Percentiles rank a stretch among this genome's conserved stretches.
Conservation (phyloP, 2,888 invertebrate species). For the Plutella xylostella region DNA sequence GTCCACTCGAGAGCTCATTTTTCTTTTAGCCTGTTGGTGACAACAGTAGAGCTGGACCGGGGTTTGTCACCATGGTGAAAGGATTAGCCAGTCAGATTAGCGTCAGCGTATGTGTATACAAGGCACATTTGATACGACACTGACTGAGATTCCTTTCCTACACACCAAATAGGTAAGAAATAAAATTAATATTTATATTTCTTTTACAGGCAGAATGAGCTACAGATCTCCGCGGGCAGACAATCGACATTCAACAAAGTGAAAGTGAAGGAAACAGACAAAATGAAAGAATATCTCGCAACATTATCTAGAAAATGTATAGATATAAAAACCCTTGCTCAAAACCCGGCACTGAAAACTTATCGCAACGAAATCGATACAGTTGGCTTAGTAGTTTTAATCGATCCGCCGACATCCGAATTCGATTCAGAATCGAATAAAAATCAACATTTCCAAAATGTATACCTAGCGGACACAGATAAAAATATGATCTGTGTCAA, state of each 20-base stretch:
- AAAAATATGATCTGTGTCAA: conserved; percentile 64
- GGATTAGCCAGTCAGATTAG: too few relatives aligned
- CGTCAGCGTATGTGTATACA: too few relatives aligned
- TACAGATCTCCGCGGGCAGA: conserved; percentile 67
- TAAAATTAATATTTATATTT: neutral
- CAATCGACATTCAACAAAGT: conserved; percentile 53
- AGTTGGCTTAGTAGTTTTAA: conserved; percentile 73
- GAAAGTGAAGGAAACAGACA: conserved; percentile 28
- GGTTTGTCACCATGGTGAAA: too few relatives aligned
- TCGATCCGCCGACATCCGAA: conserved; percentile 56
- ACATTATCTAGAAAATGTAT: conserved; percentile 44
- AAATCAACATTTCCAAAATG: conserved; percentile 57
- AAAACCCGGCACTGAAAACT: conserved; percentile 29
- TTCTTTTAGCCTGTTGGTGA: too few relatives aligned
- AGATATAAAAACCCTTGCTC: conserved; percentile 51
- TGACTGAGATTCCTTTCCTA: too few relatives aligned
- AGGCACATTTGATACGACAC: too few relatives aligned
- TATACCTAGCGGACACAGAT: conserved; percentile 69
- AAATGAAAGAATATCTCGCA: conserved; percentile 20
- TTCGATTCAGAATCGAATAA: conserved; percentile 33
- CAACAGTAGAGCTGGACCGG: too few relatives aligned
- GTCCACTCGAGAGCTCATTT: too few relatives aligned
- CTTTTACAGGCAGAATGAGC: conserved; percentile 54
- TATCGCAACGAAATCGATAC: conserved; percentile 80
- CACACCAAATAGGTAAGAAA: too few relatives aligned